Percentiles rank a stretch among this genome's conserved stretches.
Evolutionary conservation across 2,888 invertebrate genomes (phyloP).

Genomic region (Machimus atricapillus): DNA sequence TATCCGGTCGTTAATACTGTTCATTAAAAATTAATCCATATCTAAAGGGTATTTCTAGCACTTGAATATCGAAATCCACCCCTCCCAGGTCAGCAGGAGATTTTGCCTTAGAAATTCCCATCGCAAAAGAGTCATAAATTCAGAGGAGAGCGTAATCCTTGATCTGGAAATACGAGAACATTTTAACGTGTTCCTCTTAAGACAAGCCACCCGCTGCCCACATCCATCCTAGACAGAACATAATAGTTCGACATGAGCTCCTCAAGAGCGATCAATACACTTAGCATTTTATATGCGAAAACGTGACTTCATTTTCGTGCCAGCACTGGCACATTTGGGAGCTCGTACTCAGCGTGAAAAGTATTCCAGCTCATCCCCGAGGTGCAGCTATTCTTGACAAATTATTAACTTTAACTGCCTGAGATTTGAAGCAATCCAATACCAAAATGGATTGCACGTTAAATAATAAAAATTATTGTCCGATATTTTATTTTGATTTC

Average conservation of each 20-base stretch:
- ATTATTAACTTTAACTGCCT: neutral
- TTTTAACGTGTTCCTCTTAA: neutral
- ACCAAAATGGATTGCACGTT: neutral
- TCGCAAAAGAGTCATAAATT: neutral
- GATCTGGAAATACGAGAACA: neutral
- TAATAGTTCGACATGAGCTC: neutral
- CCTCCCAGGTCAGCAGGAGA: neutral
- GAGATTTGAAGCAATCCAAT: neutral
- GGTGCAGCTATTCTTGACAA: neutral
- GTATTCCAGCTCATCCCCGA: neutral
- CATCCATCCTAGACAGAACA: neutral
- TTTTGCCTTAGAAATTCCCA: neutral
- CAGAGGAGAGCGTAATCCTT: neutral
- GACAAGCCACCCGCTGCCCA: neutral
- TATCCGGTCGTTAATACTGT: neutral
- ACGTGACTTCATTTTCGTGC: neutral
- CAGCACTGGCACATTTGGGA: neutral
- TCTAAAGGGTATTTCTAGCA: neutral
- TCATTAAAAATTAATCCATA: neutral
- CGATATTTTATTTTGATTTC: neutral
- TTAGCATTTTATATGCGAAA: neutral
- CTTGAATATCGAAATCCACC: neutral
- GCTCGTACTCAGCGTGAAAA: neutral
- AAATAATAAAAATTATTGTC: neutral
- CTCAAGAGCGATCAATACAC: neutral